Evolutionary conservation across 2,113 vertebrate species (phyloP).

Genomic region (Oreamnos americanus): DNA sequence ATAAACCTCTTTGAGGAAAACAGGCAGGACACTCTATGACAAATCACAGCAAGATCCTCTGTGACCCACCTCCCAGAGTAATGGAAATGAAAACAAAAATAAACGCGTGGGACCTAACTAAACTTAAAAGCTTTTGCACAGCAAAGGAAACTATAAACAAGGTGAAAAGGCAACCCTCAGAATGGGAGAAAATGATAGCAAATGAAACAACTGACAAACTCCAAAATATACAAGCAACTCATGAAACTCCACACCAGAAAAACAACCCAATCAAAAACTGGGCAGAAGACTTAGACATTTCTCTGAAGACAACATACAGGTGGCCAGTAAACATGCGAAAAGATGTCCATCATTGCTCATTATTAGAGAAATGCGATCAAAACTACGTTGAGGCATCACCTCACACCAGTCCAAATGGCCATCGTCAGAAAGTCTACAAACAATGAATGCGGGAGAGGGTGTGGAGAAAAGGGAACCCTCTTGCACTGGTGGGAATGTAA

Average conservation of each 20-base stretch:
- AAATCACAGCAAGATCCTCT: background rate
- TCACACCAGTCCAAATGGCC: background rate
- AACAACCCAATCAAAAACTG: background rate
- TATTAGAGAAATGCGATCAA: background rate
- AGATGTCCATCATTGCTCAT: background rate
- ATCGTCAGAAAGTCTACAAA: background rate
- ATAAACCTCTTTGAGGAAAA: background rate
- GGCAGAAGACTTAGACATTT: background rate
- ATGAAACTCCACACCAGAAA: background rate
- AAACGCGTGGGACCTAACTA: background rate
- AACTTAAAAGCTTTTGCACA: background rate
- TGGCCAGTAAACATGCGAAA: background rate
- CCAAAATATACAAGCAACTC: background rate
- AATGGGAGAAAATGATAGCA: background rate
- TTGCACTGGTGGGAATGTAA: background rate
- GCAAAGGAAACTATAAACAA: background rate
- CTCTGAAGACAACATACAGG: background rate
- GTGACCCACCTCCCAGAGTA: background rate
- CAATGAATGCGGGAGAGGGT: background rate
- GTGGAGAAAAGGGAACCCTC: background rate
- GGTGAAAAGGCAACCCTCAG: background rate
- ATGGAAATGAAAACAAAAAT: background rate
- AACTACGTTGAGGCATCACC: background rate
- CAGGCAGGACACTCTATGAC: background rate
- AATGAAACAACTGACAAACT: background rate